These are phyloP conservation scores for Enteromius viviparus DNA, from an alignment of 2,797 vertebrate genomes.

Conservation along the genomic window DNA sequence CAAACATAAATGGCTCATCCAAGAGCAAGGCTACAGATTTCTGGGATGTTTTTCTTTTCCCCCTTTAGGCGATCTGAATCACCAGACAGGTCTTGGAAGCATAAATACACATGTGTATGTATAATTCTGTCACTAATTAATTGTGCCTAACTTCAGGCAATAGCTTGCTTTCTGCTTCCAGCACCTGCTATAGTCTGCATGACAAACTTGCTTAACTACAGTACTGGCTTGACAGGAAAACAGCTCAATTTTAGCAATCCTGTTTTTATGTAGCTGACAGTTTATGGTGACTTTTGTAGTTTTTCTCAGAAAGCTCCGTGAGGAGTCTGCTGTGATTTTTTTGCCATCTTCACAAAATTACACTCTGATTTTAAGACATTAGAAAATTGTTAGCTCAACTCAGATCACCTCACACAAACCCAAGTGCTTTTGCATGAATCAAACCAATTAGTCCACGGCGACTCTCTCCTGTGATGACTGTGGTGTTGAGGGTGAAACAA, in stretches of 20 bases:
- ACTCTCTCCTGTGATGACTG: constrained; percentile 44
- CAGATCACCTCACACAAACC: constrained; percentile 41
- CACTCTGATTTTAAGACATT: constrained; percentile 26
- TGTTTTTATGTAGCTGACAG: constrained; percentile 1
- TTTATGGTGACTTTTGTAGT: neutral
- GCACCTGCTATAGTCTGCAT: constrained; percentile 27
- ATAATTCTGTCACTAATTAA: constrained; percentile 46
- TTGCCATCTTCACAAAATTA: neutral
- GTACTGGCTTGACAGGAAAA: constrained; percentile 18
- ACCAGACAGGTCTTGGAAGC: constrained; percentile 24
- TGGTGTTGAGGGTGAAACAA: constrained; percentile 36
- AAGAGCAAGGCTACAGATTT: neutral
- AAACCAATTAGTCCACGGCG: constrained; percentile 48
- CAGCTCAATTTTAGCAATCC: constrained; percentile 4
- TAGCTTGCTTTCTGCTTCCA: constrained; percentile 36
- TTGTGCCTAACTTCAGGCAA: constrained; percentile 40
- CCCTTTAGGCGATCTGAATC: constrained; percentile 14
- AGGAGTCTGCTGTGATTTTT: neutral
- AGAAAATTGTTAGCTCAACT: constrained; percentile 41
- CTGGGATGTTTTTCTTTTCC: neutral
- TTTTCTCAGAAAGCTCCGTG: neutral
- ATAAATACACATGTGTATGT: constrained; percentile 40
- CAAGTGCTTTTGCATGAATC: constrained; percentile 47
- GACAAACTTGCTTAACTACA: constrained; percentile 38
- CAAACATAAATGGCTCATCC: constrained; percentile 18